Conservation (phyloP, 1,140 invertebrate genomes). For the Brachionus rotundiformis region DNA sequence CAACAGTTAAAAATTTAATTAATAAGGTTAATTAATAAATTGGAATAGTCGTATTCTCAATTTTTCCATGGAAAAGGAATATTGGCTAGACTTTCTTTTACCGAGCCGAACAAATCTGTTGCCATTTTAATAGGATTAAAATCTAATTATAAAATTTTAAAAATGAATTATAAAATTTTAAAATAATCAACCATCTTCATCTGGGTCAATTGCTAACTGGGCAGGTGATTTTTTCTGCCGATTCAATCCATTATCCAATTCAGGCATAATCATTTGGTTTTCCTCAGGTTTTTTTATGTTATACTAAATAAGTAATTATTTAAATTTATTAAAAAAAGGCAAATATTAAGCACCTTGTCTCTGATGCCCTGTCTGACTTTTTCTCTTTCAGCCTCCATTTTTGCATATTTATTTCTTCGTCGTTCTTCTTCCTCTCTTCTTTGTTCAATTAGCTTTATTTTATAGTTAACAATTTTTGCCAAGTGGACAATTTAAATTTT, state of each 20-base stretch:
- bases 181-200: conserved; percentile 2
- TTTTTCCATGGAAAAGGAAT: conserved; percentile 48
- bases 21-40: neutral
- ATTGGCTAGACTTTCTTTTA: conserved; percentile 40
- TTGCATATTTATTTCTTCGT: conserved; percentile 49
- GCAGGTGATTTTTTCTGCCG: conserved; percentile 37
- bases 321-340: neutral
- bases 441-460: conserved; percentile 32
- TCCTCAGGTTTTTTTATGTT: conserved; percentile 48
- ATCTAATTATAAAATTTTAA: neutral
- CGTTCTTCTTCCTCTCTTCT: conserved; percentile 50
- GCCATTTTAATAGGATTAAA: conserved; percentile 52
- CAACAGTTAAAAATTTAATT: neutral
- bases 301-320: conserved; percentile 22
- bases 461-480: neutral
- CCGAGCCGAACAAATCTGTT: conserved; percentile 49
- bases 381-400: conserved; percentile 52
- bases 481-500: neutral
- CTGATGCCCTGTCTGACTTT: conserved; percentile 47
- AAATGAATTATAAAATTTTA: neutral
- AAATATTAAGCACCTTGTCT: conserved; percentile 23
- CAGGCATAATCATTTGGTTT: neutral
- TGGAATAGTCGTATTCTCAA: neutral
- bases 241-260: conserved; percentile 37
- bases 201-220: conserved; percentile 24